Evolutionary conservation across 1,140 invertebrate genomes (phyloP), one percentile per base, ranked within the genome.

Genomic region (Drosophila bocki): DNA sequence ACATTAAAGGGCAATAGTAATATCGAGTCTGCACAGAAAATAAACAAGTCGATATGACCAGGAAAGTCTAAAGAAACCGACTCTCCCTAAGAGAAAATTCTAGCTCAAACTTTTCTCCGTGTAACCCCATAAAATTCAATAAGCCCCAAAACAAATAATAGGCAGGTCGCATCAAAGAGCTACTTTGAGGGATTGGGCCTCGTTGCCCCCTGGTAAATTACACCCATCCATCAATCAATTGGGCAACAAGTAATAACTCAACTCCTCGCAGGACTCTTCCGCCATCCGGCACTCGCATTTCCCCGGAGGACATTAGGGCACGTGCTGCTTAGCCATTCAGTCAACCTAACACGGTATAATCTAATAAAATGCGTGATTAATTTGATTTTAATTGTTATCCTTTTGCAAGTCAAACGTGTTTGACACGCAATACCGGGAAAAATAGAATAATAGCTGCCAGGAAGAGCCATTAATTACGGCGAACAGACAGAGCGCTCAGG

Each of bases 321-420:
- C 84, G 83, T 86, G 84, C 80, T 72, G 68, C 60, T 60, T 33
- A 33, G 68, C 45, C 67, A 78, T 78, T 76, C 77, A 51, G 75
- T 79, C 72, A 76, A 84, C 81, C 82, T 85, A 78, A 63, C 80
- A 84, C 54, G 68, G 84, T 78, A 88, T 88, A 88, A 88, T 88
- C 85, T 80, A 88, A 88, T 88, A 88, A 88, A 90, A 90, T 90
- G 84, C 84, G 81, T 88, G 84, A 90, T 88, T 88, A 88, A 88
- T 88, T 88, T 80, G 85, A 88, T 88, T 88, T 88, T 88, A 90
- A 88, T 88, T 88, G 84, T 90, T 90, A 90, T 88, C 81, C 84
- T 75, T 90, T 87, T 62, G 77, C 77, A 67, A 87, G 84, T 71
- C 72, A 79, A 84, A 84, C 84, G 84, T 87, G 84, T 87, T 87